Base-by-base conservation (phyloP, 2,113 vertebrate species). In the Forbesichthys agassizii region DNA sequence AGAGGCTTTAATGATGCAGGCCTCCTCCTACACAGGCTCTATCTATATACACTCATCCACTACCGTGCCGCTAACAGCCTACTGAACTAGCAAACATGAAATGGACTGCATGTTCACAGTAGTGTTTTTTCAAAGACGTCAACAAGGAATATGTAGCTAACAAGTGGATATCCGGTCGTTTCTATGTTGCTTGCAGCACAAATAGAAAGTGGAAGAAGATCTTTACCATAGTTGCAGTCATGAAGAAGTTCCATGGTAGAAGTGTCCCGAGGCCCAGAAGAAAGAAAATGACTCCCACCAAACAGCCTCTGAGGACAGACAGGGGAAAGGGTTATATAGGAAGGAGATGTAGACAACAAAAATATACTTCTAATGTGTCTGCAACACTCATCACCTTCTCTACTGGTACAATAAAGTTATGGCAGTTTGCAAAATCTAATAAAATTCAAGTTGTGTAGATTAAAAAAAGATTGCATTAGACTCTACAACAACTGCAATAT, bases 231-330 rank as follows among this genome's bases (percentile, higher is more conserved):
- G 93, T 94, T 12, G 95, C 95, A 0, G 94, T 96, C 90, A 95
- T 95, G 89, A 96, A 96, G 88, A 97, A 97, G 82, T 96, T 97
- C 95, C 95, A 97, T 14, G 95, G 95, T 2, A 97, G 87, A 18
- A 97, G 89, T 0, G 95, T 97, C 66, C 95, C 95, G 79, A 96
- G 86, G 4, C 95, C 95, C 47, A 96, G 88, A 63, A 96, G 90
- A 67, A 97, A 96, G 92, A 95, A 95, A 66, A 91, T 87, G 14
- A 95, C 68, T 11, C 89, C 93, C 55, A 95, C 95, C 11, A 87
- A 54, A 66, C 81, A 87, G 69, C 90, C 91, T 47, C 95, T 97
- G 88, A 33, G 14, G 16, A 52, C 47, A 47, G 47, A 70, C 63
- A 20, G 3, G 12, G 11, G 7, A 16, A 0, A 61, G 1, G 16